Evolutionary conservation across 2,888 invertebrate species (phyloP), one percentile per base, ranked within the genome.

Genomic region (Acanthosoma haemorrhoidale): DNA sequence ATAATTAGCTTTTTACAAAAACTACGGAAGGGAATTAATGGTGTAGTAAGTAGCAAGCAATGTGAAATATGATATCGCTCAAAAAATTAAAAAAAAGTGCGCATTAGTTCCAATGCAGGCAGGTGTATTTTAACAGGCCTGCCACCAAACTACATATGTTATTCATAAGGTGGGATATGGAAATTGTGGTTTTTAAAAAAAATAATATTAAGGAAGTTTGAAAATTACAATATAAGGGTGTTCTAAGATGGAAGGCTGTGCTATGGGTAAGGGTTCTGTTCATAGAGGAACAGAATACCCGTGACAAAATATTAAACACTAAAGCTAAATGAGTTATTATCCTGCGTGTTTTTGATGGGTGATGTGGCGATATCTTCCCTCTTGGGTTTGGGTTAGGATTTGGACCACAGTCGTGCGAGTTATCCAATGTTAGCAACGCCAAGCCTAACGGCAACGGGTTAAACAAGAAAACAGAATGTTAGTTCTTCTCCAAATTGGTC

Each of bases 401-500:
- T 57, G 57, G 51, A 51, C 51, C 67, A 64, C 64, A 68, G 68
- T 68, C 72, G 72, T 72, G 72, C 72, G 72, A 70, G 72, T 70
- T 72, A 70, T 70, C 70, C 70, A 66, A 68, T 64, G 72, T 70
- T 72, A 70, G 70, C 61, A 70, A 72, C 72, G 72, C 72, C 72
- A 72, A 72, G 70, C 70, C 72, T 70, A 70, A 70, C 64, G 72
- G 64, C 68, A 70, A 63, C 57, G 69, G 72, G 72, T 72, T 72
- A 72, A 72, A 72, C 72, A 72, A 72, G 71, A 72, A 72, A 72
- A 71, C 68, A 72, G 71, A 71, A 71, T 57, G 71, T 70, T 71
- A 71, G 69, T 70, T 58, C 39, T 68, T 68, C 59, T 67, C 67
- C 57, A 67, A 67, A 67, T 67, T 67, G 43, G 34, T 57, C 51